Percentiles rank a stretch among this genome's conserved stretches.
These are phyloP conservation scores for Schizaphis graminum DNA, from an alignment of 2,888 invertebrate genomes.

Conservation along the genomic window DNA sequence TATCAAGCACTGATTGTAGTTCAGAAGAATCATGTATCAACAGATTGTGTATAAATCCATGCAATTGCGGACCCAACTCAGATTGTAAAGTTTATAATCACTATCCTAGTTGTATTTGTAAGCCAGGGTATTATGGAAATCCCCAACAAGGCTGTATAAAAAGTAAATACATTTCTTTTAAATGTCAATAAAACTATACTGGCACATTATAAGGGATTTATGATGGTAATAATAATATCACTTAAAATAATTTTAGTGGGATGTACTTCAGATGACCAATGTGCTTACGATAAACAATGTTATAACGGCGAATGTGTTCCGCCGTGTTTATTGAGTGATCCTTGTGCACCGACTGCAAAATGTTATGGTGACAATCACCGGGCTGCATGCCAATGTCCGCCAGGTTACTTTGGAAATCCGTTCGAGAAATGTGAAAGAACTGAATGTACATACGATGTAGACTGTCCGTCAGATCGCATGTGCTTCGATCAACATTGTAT, in stretches of 20 bases:
- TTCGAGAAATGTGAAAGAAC: slow-evolving; percentile 82
- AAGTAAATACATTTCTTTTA: slow-evolving; percentile 75
- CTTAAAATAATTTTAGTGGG: slow-evolving; percentile 76
- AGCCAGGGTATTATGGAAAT: slow-evolving; percentile 86
- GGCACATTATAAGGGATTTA: neutral
- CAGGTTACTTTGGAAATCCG: slow-evolving; percentile 85
- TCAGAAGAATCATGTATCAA: slow-evolving; percentile 87
- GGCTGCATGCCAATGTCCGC: slow-evolving; percentile 84
- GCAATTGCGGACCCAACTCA: slow-evolving; percentile 86
- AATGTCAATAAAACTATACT: neutral
- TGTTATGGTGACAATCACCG: slow-evolving; percentile 86
- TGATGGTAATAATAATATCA: neutral
- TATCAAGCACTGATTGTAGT: slow-evolving; percentile 85
- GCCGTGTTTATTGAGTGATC: slow-evolving; percentile 84
- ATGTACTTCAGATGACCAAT: slow-evolving; percentile 86
- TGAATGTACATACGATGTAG: slow-evolving; percentile 84
- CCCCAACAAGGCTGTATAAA: slow-evolving; percentile 85
- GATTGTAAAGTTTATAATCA: slow-evolving; percentile 87
- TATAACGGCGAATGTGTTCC: slow-evolving; percentile 86
- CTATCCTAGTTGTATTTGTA: slow-evolving; percentile 88
- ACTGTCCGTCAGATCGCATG: slow-evolving; percentile 83
- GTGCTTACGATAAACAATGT: slow-evolving; percentile 84
- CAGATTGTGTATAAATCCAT: slow-evolving; percentile 84
- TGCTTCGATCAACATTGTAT: slow-evolving; percentile 82
- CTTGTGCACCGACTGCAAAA: slow-evolving; percentile 87